phyloP scores from a whole-genome alignment of 2,888 invertebrate species.

The Platycnemis pennipes region DNA sequence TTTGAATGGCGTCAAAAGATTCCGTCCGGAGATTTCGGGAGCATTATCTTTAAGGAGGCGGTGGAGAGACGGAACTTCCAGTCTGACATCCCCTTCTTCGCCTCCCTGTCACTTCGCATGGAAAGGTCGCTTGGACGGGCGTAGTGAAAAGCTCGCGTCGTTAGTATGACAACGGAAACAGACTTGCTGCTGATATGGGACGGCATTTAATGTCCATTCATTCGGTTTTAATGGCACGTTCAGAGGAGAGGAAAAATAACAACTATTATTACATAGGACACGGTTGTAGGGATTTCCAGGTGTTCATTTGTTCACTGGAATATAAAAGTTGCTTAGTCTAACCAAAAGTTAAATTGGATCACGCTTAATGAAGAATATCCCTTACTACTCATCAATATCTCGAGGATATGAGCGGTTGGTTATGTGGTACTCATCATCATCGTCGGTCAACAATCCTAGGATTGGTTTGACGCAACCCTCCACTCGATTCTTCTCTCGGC shows the following conservation, averaged over 20 bases:
- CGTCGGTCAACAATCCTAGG: too few relatives aligned
- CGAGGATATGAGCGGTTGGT: too few relatives aligned
- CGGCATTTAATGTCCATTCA: background rate
- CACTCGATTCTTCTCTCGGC: too few relatives aligned
- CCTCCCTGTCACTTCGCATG: background rate
- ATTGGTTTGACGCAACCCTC: too few relatives aligned
- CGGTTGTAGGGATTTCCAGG: background rate
- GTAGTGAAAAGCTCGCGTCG: background rate
- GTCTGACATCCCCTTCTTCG: background rate
- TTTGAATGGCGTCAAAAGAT: conserved; percentile 15
- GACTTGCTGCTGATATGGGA: background rate
- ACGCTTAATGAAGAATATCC: too few relatives aligned
- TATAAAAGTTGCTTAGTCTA: too few relatives aligned
- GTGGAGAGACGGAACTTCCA: background rate
- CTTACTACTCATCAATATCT: too few relatives aligned
- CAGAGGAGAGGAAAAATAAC: background rate
- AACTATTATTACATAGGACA: background rate
- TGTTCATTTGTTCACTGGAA: too few relatives aligned
- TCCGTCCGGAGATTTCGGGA: conserved; percentile 1
- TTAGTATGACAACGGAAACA: background rate
- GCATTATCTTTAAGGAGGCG: background rate
- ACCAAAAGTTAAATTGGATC: too few relatives aligned
- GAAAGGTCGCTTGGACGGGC: background rate
- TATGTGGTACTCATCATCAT: too few relatives aligned
- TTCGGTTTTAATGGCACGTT: background rate